Evolutionary conservation across 2,113 vertebrate genomes (phyloP).

Genomic region (Nesoenas mayeri): DNA sequence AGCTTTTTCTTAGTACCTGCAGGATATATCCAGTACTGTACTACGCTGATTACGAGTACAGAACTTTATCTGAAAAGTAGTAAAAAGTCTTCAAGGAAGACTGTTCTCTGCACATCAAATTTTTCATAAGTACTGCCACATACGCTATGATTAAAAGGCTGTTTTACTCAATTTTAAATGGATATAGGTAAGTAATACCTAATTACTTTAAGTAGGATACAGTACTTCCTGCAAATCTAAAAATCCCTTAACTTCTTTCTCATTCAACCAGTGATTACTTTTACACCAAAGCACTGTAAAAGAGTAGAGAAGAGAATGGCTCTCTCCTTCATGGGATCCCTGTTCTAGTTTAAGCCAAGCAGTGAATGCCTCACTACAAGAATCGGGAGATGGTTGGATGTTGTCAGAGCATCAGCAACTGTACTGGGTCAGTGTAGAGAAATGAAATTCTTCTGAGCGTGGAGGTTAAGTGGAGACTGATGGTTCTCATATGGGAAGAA

Average conservation of each 20-base stretch:
- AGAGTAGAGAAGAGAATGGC: neutral
- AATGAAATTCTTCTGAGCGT: neutral
- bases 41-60: neutral
- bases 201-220: neutral
- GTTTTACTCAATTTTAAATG: neutral
- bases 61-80: neutral
- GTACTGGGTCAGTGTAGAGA: neutral
- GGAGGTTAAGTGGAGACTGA: neutral
- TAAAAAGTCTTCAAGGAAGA: neutral
- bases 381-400: neutral
- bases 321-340: neutral
- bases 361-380: accelerated
- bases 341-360: neutral
- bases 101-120: neutral
- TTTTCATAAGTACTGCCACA: neutral
- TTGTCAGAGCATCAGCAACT: neutral
- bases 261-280: neutral
- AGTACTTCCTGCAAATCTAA: neutral
- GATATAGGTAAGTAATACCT: neutral
- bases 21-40: neutral
- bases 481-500: neutral
- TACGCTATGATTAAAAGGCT: accelerated
- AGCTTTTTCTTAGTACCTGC: neutral
- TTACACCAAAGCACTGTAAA: neutral
- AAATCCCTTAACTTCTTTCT: neutral